Evolutionary conservation across 2,797 vertebrate species (phyloP).

Genomic region (Pterois miles): DNA sequence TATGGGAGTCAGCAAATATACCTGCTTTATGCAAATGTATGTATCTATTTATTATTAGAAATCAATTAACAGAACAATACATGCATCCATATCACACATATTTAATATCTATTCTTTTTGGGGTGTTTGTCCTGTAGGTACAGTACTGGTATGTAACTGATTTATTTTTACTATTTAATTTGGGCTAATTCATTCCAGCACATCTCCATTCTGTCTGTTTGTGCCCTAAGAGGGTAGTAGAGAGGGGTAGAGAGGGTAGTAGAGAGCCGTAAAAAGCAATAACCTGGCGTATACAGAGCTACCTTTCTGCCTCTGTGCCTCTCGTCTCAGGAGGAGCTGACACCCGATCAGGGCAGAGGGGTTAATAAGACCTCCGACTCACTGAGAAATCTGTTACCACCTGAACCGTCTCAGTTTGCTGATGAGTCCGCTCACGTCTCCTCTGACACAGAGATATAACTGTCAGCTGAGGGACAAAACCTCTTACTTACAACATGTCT

Average conservation of each 20-base stretch:
- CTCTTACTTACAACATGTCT: not conserved
- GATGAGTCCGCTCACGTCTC: slow-evolving; percentile 28
- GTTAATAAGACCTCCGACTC: slow-evolving; percentile 47
- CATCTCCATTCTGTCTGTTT: not conserved
- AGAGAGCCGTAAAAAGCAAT: slow-evolving; percentile 13
- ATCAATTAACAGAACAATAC: no score
- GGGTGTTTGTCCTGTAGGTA: not conserved
- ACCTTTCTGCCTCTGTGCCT: not conserved
- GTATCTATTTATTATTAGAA: no score
- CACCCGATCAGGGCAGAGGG: slow-evolving; percentile 2
- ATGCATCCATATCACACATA: not conserved
- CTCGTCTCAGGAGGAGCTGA: slow-evolving; percentile 18
- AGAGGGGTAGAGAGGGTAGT: no score
- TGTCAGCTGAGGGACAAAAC: slow-evolving; percentile 3
- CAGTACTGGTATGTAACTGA: not conserved
- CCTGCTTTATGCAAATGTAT: no score
- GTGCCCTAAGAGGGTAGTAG: no score
- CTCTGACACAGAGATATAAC: slow-evolving; percentile 22
- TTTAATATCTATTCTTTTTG: not conserved
- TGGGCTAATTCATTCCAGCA: not conserved
- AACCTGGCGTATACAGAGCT: not conserved
- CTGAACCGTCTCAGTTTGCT: slow-evolving; percentile 40
- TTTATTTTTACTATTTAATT: not conserved
- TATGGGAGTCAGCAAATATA: not conserved
- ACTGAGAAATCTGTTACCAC: slow-evolving; percentile 43